phyloP scores from a whole-genome alignment of 2,888 invertebrate species.

The Eupithecia abbreviata region DNA sequence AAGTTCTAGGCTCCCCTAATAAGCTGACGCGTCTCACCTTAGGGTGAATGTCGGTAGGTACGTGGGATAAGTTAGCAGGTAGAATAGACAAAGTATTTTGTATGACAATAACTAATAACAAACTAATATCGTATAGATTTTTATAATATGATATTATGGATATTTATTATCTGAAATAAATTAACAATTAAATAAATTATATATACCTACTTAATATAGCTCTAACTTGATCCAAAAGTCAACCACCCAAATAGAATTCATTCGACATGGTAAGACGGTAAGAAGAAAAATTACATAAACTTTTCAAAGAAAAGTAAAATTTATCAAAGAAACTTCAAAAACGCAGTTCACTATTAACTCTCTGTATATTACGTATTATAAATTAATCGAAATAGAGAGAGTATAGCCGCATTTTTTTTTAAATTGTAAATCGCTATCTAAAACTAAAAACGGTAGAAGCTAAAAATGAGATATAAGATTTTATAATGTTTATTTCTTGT shows the following conservation, averaged over 20 bases:
- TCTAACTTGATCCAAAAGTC: not conserved
- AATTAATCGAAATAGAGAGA: not conserved
- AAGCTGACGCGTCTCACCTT: slow-evolving; percentile 79
- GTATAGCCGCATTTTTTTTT: not conserved
- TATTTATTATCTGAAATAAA: no score
- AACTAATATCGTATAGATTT: no score
- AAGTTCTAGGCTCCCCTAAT: slow-evolving; percentile 82
- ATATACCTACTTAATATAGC: no score
- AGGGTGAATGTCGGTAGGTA: slow-evolving; percentile 59
- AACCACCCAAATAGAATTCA: not conserved
- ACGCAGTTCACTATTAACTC: not conserved
- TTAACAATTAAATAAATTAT: no score
- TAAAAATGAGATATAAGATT: not conserved
- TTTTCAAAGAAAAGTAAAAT: not conserved
- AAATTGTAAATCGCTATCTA: not conserved
- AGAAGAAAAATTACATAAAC: no score
- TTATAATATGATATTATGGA: no score
- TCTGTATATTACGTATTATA: not conserved
- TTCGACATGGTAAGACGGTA: not conserved
- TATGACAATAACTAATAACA: not conserved
- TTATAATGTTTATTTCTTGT: no score
- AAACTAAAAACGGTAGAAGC: not conserved
- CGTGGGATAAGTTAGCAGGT: slow-evolving; percentile 28
- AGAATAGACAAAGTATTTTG: slow-evolving; percentile 28
- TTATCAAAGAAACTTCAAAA: not conserved